These are phyloP conservation scores for Catamblyrhynchus diadema DNA, from an alignment of 2,797 vertebrate genomes.

Conservation along the genomic window DNA sequence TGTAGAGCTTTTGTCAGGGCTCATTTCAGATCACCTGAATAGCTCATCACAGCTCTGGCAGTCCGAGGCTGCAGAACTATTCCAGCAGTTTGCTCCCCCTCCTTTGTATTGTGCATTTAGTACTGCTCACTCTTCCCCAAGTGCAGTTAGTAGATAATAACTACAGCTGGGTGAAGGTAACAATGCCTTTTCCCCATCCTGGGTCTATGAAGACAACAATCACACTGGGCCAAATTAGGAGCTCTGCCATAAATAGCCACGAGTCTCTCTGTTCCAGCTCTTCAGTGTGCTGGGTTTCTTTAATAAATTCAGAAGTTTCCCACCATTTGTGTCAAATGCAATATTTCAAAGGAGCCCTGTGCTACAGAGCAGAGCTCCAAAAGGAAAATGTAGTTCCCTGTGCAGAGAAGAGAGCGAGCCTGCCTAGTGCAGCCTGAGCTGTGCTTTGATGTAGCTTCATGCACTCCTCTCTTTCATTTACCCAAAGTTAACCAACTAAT, in stretches of 20 bases:
- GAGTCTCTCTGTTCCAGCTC: not conserved
- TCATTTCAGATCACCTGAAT: not conserved
- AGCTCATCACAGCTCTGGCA: not conserved
- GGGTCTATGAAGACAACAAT: not conserved
- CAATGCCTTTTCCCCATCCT: not conserved
- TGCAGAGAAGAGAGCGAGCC: not conserved
- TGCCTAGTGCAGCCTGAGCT: not conserved
- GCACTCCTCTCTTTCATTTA: not conserved
- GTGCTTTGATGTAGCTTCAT: not conserved
- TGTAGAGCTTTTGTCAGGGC: not conserved
- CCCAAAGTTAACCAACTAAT: conserved; percentile 18
- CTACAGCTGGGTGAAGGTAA: not conserved
- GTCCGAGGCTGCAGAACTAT: not conserved
- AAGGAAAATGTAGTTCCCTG: not conserved
- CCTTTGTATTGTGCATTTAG: not conserved
- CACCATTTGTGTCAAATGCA: conserved; percentile 9
- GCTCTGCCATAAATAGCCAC: not conserved
- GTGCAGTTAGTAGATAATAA: not conserved
- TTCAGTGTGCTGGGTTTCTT: not conserved
- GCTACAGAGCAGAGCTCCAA: not conserved
- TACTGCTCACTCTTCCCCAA: not conserved
- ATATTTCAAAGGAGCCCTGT: not conserved
- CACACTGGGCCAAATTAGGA: conserved; percentile 13
- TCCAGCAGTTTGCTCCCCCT: not conserved
- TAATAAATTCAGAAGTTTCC: conserved; percentile 16